phyloP scores from a whole-genome alignment of 2,113 vertebrate species.

The Pseudorhombus dupliciocellatus region DNA sequence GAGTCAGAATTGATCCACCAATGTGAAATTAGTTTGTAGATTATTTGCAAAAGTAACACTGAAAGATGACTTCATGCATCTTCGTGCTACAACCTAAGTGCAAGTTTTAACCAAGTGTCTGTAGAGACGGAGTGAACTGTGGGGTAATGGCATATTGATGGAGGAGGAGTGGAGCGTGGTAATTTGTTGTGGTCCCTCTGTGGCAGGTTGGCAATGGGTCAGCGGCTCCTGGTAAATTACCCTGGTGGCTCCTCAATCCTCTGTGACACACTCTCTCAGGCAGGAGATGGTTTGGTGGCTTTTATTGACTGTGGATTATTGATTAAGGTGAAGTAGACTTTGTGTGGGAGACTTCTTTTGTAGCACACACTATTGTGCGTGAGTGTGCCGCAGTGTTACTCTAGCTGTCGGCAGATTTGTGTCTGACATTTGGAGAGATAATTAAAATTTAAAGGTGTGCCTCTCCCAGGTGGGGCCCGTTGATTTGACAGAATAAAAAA shows the following conservation, averaged over 20 bases:
- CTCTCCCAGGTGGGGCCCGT: slow-evolving; percentile 5
- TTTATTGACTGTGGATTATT: slow-evolving; percentile 54
- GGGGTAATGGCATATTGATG: slow-evolving; percentile 47
- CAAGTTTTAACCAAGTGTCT: neutral
- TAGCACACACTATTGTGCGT: slow-evolving; percentile 1
- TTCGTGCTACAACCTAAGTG: neutral
- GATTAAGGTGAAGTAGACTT: slow-evolving; percentile 32
- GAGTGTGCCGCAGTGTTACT: neutral
- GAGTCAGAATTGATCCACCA: neutral
- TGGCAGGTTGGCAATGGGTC: slow-evolving; percentile 39
- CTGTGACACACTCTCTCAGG: slow-evolving; percentile 17
- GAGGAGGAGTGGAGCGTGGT: neutral
- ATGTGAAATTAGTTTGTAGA: too few species aligned
- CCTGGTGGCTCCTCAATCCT: slow-evolving; percentile 22
- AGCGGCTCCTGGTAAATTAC: slow-evolving; percentile 43
- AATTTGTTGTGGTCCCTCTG: slow-evolving; percentile 33
- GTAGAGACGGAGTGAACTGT: slow-evolving; percentile 33
- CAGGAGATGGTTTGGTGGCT: slow-evolving; percentile 11
- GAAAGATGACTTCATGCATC: neutral
- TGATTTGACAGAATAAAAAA: slow-evolving; percentile 19
- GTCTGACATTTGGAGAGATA: slow-evolving; percentile 41
- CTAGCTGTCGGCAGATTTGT: neutral
- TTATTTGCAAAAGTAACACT: neutral
- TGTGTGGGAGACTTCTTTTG: neutral
- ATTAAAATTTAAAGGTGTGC: slow-evolving; percentile 29